These are phyloP conservation scores for Tragelaphus scriptus DNA, from an alignment of 2,113 vertebrate genomes.

Conservation along the genomic window DNA sequence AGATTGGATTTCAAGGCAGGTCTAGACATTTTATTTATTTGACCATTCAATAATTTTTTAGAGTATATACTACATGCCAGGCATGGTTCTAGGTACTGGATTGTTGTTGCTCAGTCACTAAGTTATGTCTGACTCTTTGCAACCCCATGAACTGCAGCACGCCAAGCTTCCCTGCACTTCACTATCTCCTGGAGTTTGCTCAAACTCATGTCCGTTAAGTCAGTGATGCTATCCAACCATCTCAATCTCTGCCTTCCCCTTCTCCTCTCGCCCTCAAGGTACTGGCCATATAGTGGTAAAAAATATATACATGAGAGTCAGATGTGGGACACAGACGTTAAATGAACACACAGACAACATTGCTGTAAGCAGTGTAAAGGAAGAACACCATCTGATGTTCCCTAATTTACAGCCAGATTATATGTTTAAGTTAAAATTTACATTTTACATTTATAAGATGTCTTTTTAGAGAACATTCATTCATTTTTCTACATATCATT, in stretches of 20 bases:
- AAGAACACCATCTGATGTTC: background rate
- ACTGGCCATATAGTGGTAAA: background rate
- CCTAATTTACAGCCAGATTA: background rate
- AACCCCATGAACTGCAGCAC: background rate
- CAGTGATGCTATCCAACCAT: background rate
- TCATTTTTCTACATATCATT: background rate
- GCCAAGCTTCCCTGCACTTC: background rate
- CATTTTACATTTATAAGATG: background rate
- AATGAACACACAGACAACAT: background rate
- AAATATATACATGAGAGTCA: background rate
- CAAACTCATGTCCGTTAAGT: background rate
- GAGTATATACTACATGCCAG: background rate
- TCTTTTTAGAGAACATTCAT: background rate
- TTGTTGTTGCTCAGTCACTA: background rate
- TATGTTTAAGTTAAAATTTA: background rate
- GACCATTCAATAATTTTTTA: background rate
- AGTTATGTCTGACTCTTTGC: background rate
- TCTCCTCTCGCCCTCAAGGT: background rate
- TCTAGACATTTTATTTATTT: constrained; percentile 24
- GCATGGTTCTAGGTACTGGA: background rate
- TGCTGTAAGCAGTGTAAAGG: background rate
- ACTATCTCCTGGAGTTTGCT: background rate
- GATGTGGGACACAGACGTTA: background rate
- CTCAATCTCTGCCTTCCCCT: background rate
- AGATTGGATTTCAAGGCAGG: background rate